These are phyloP conservation scores for Asobara japonica DNA, from an alignment of 1,140 invertebrate species.

Conservation along the genomic window DNA sequence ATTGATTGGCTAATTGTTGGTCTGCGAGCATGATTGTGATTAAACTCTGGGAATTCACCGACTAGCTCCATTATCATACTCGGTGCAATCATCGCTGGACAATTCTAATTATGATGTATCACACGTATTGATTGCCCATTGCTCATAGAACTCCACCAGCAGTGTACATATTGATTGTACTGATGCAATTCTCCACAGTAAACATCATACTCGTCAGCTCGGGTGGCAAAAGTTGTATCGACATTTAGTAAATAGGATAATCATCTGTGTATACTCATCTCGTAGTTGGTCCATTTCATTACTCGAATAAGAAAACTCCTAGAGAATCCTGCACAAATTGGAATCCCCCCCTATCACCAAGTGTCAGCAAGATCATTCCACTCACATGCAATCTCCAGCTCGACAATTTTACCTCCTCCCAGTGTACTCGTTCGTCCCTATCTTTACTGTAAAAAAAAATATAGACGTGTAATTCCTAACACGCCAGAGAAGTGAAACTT, in stretches of 20 bases:
- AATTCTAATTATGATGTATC: slow-evolving; percentile 35
- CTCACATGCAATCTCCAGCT: neutral
- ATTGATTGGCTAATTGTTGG: neutral
- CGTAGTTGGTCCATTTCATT: neutral
- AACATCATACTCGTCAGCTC: neutral
- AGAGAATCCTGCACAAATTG: slow-evolving; percentile 15
- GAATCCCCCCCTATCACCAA: neutral
- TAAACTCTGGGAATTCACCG: neutral
- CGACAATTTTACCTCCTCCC: neutral
- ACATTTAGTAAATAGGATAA: neutral
- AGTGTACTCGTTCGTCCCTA: neutral
- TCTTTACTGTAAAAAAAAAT: neutral
- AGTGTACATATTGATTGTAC: slow-evolving; percentile 32
- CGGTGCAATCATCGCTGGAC: neutral
- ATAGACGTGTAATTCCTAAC: no score
- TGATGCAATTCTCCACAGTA: no score
- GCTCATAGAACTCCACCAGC: slow-evolving; percentile 14
- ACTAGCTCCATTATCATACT: neutral
- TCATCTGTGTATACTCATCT: neutral
- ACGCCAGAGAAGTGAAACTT: no score
- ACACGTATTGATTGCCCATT: slow-evolving; percentile 14
- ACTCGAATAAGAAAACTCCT: neutral
- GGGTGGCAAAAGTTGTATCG: neutral
- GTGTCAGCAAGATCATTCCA: neutral
- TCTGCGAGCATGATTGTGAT: neutral